Evolutionary conservation across 2,113 vertebrate genomes (phyloP), one percentile per base, ranked within the genome.

Genomic region (Mungos mungo): DNA sequence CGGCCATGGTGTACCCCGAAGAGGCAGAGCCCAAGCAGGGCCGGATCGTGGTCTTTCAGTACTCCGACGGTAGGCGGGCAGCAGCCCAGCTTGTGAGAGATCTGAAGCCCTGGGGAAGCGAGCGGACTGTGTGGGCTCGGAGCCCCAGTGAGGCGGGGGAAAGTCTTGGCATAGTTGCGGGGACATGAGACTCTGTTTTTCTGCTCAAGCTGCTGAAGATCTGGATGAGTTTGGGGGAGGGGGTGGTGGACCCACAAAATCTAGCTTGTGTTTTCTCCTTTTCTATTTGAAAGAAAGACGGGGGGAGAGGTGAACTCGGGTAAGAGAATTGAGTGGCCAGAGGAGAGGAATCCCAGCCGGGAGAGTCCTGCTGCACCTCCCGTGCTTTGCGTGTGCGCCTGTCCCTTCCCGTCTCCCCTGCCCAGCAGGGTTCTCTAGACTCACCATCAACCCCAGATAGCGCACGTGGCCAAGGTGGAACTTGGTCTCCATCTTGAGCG

Each of bases 11-110:
- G 16, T 99, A 99, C 97, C 99, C 99, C 0, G 99, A 99, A 98
- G 99, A 99, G 99, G 99, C 99, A 0, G 99, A 99, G 98, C 99
- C 99, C 96, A 99, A 99, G 94, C 99, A 99, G 97, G 99, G 99
- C 3, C 99, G 99, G 29, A 99, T 99, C 12, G 99, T 99, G 0
- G 99, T 99, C 98, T 99, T 99, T 98, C 99, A 99, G 97, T 99
- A 99, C 98, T 99, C 99, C 0, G 99, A 99, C 1, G 99, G 99
- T 99, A 93, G 99, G 99, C 90, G 19, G 19, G 0, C 45, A 6
- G 38, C 2, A 18, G 7, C 50, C 57, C 77, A 4, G 0, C 8
- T 0, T 33, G 54, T n/a, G 66, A 19, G n/a, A 23, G 18, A 12
- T 19, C n/a, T 5, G 66, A 38, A 54, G 2, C 57, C 2, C 92